Conservation (phyloP, 2,113 vertebrate genomes). For the Cyanocitta stelleri region DNA sequence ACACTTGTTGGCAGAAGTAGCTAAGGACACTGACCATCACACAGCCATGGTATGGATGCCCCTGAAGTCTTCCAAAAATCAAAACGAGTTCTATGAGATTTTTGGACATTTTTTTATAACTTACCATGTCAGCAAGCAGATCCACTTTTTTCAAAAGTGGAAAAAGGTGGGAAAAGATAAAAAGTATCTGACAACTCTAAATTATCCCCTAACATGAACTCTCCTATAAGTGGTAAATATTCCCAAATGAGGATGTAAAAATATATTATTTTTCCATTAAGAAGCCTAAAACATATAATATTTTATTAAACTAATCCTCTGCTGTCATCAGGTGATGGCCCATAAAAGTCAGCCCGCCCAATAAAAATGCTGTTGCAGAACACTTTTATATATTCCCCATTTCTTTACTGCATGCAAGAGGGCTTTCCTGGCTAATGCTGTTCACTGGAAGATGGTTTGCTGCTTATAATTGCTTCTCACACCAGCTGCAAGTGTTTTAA, state of each 20-base stretch:
- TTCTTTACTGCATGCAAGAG: background rate
- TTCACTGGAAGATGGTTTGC: background rate
- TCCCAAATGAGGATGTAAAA: background rate
- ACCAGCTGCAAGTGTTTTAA: background rate
- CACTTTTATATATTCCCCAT: background rate
- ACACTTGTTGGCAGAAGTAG: background rate
- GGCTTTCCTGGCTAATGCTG: background rate
- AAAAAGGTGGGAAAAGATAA: background rate
- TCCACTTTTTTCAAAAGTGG: background rate
- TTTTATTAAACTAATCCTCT: background rate
- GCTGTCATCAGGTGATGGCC: background rate
- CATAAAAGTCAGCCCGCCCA: background rate
- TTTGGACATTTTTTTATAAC: background rate
- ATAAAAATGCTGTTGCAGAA: background rate
- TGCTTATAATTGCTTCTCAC: background rate
- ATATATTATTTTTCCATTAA: background rate
- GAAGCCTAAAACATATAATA: background rate
- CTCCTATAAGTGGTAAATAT: background rate
- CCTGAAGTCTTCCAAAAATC: background rate
- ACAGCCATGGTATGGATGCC: background rate
- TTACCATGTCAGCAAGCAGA: background rate
- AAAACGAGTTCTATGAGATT: background rate
- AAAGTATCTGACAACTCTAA: background rate
- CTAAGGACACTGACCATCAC: background rate
- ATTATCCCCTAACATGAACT: background rate